Percentiles rank a stretch among this genome's conserved stretches.
These are phyloP conservation scores for Aurelia aurita complex sp. Pacific DNA, from an alignment of 30 jellyfish, hydroid and myxozoan genomes.

Conservation along the genomic window DNA sequence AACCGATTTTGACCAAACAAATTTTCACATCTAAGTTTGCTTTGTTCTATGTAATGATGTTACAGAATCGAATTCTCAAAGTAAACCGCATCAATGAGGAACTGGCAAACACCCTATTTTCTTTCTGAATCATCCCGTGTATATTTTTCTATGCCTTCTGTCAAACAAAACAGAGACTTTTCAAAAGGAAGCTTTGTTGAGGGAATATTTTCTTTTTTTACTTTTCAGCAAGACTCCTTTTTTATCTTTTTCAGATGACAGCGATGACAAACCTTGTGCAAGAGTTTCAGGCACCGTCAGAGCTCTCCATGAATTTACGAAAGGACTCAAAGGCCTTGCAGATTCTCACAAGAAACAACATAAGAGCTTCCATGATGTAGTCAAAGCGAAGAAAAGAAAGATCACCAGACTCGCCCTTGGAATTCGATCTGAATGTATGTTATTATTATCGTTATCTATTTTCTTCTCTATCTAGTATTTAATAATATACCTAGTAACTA, in stretches of 20 bases:
- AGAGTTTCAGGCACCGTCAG: conserved; percentile 30
- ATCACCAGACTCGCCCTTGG: conserved; percentile 50
- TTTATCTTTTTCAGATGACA: not conserved
- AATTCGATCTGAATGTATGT: conserved; percentile 60
- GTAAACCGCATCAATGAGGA: no score
- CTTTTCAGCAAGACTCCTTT: not conserved
- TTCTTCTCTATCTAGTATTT: no score
- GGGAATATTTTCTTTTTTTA: not conserved
- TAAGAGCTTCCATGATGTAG: conserved; percentile 9
- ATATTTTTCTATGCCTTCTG: no score
- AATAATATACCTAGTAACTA: no score
- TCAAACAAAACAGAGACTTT: no score
- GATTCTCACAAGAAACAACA: conserved; percentile 29
- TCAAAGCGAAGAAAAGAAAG: conserved; percentile 12
- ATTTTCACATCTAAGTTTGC: no score
- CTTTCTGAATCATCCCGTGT: no score
- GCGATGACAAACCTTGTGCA: conserved; percentile 38
- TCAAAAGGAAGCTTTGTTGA: not conserved
- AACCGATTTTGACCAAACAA: no score
- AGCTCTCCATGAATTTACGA: conserved; percentile 55
- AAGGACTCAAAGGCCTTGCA: conserved; percentile 49
- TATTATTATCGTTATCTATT: no score
- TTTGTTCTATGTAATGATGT: no score
- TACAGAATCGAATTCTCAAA: no score
- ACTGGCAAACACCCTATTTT: no score